These are phyloP conservation scores for Antedon bifida DNA, from an alignment of 35 echinoderm and acorn worm species.

Conservation along the genomic window DNA sequence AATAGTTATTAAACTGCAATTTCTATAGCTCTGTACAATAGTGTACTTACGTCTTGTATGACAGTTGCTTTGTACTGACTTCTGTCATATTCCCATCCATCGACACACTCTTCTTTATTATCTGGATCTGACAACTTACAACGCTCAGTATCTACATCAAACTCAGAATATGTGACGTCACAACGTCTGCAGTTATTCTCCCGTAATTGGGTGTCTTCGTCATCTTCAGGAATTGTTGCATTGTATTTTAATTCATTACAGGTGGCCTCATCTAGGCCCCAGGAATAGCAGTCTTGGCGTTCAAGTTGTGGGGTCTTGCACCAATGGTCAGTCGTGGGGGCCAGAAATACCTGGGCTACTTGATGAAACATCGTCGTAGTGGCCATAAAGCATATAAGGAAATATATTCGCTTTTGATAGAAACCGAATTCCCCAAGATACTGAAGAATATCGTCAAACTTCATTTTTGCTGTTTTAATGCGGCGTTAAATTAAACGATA, in stretches of 20 bases:
- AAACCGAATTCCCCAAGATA: conserved; percentile 32
- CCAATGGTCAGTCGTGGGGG: conserved; percentile 28
- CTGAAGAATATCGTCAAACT: conserved; percentile 34
- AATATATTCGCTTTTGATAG: conserved; percentile 21
- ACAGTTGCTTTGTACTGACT: conserved; percentile 14
- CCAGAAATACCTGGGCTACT: conserved; percentile 18
- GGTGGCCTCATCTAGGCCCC: not conserved
- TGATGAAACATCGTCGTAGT: conserved; percentile 3
- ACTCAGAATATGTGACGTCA: not conserved
- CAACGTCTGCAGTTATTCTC: not conserved
- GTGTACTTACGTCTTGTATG: conserved; percentile 22
- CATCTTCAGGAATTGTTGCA: not conserved
- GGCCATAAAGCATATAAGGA: conserved; percentile 1
- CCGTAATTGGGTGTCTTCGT: not conserved
- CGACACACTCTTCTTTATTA: not conserved
- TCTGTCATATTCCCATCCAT: conserved; percentile 33
- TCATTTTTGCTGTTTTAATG: conserved; percentile 6
- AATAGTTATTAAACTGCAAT: too few species aligned
- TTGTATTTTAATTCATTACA: not conserved
- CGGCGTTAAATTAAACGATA: too few species aligned
- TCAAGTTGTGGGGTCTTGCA: not conserved
- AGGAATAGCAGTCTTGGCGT: not conserved
- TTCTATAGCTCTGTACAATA: too few species aligned
- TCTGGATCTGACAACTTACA: not conserved
- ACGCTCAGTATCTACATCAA: not conserved